A percentile compares a stretch with the other conserved stretches of the same genome.
These are phyloP conservation scores for Darevskia mixta DNA, from an alignment of 2,797 vertebrate genomes.

Conservation along the genomic window DNA sequence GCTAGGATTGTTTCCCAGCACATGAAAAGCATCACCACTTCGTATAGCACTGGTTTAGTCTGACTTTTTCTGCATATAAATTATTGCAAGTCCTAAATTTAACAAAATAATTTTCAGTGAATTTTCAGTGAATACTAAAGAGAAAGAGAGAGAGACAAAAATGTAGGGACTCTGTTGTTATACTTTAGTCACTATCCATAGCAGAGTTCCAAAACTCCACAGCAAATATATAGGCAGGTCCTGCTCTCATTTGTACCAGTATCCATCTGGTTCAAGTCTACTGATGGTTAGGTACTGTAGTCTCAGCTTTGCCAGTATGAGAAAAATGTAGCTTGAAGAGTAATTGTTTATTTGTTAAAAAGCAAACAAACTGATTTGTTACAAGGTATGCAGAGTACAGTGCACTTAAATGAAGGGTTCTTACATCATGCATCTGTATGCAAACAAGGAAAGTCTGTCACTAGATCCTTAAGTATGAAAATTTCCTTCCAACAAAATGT, in stretches of 20 bases:
- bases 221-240: background rate
- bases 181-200: background rate
- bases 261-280: background rate
- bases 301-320: background rate
- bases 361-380: background rate
- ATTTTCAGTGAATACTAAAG: background rate
- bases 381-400: background rate
- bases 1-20: background rate
- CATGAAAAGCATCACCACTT: background rate
- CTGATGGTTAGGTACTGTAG: background rate
- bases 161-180: background rate
- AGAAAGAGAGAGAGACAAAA: background rate
- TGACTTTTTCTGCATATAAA: background rate
- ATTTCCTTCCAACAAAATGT: background rate
- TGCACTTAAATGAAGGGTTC: background rate
- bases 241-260: background rate
- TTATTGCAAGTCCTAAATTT: background rate
- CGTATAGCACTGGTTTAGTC: accelerated
- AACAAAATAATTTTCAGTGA: background rate
- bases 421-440: background rate
- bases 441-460: background rate
- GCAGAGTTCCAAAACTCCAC: background rate
- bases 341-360: background rate
- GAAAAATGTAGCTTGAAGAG: background rate
- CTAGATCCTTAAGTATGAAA: background rate